Percentiles rank a stretch among this genome's conserved stretches.
These are phyloP conservation scores for Lepus timidus DNA, from an alignment of 2,113 vertebrate species.

Conservation along the genomic window DNA sequence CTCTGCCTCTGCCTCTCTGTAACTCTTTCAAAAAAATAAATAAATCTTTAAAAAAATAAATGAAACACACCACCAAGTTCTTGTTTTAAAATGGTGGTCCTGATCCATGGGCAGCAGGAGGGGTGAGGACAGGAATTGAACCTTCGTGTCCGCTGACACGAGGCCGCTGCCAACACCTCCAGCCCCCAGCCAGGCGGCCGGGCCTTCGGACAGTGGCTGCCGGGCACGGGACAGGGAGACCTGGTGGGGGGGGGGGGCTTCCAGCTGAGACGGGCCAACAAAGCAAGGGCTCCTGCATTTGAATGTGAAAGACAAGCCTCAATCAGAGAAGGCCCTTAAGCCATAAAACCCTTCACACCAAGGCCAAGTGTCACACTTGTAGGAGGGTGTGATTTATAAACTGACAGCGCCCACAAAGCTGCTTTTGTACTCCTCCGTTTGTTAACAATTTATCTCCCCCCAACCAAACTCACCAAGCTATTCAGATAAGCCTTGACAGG, in stretches of 20 bases:
- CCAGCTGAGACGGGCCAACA: constrained; percentile 77
- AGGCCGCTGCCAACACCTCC: too few relatives aligned
- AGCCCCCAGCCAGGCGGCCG: too few relatives aligned
- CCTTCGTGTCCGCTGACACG: too few relatives aligned
- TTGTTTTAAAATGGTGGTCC: too few relatives aligned
- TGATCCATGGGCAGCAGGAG: too few relatives aligned
- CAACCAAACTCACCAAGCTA: constrained; percentile 34
- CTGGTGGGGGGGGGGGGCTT: constrained; percentile 30
- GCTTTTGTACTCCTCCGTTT: constrained; percentile 66
- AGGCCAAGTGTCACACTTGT: constrained; percentile 77
- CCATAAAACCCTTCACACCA: constrained; percentile 71
- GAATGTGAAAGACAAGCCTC: constrained; percentile 71
- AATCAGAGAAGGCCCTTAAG: constrained; percentile 62
- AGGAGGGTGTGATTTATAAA: constrained; percentile 78
- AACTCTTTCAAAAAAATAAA: too few relatives aligned
- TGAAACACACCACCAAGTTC: too few relatives aligned
- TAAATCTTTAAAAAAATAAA: too few relatives aligned
- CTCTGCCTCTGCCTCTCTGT: too few relatives aligned
- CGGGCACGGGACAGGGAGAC: too few relatives aligned
- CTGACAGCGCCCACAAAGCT: constrained; percentile 76
- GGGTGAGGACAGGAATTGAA: too few relatives aligned
- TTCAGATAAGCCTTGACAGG: constrained; percentile 70
- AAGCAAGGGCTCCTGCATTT: constrained; percentile 55
- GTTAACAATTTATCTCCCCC: constrained; percentile 76
- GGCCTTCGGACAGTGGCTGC: too few relatives aligned